Conservation (phyloP, 1,140 invertebrate genomes). For the Palaemon carinicauda region DNA sequence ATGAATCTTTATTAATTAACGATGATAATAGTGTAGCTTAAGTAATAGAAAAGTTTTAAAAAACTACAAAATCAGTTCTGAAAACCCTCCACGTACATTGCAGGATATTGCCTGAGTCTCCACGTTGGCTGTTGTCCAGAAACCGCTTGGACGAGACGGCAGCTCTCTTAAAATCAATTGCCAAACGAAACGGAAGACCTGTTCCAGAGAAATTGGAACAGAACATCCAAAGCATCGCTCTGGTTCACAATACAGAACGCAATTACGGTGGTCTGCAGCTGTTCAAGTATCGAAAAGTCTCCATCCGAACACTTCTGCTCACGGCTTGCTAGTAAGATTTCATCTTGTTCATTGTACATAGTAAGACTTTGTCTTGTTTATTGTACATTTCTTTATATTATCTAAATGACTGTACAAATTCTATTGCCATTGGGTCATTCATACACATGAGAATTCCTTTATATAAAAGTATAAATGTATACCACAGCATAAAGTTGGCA, state of each 20-base stretch:
- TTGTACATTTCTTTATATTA: no score
- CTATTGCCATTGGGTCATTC: no score
- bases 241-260: constrained; percentile 9
- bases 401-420: no score
- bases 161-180: constrained; percentile 33
- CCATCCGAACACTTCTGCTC: constrained; percentile 35
- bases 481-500: no score
- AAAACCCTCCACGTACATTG: no score
- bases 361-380: no score
- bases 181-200: constrained; percentile 24
- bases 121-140: constrained; percentile 56
- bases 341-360: background rate
- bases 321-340: constrained; percentile 50
- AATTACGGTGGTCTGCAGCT: constrained; percentile 48
- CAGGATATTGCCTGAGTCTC: constrained; percentile 59
- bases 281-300: constrained; percentile 24
- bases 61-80: no score
- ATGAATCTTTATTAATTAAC: no score
- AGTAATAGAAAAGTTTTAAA: no score
- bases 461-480: no score
- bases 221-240: background rate
- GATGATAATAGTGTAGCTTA: no score
- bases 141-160: constrained; percentile 33
- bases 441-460: no score
- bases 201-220: constrained; percentile 48